Evolutionary conservation across 2,888 invertebrate genomes (phyloP), one percentile per base, ranked within the genome.

Genomic region (Lasioglossum oenotherae): DNA sequence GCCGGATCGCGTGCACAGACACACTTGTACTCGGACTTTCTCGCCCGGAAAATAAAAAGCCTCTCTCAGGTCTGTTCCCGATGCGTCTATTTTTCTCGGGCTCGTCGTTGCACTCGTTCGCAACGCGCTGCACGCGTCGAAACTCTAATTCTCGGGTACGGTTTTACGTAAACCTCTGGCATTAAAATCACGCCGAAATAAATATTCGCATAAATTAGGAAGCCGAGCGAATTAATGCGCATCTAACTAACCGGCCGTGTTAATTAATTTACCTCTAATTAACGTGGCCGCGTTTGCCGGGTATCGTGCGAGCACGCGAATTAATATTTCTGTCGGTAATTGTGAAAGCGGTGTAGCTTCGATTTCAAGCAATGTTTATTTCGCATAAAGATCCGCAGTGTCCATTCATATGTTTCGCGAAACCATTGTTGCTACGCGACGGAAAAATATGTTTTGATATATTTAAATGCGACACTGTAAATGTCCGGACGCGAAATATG

Each of bases 211-310:
- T 86, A 84, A 86, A 89, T 89, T 84, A 83, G 67, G 74, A 44
- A 12, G 35, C 49, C 35, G 71, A 35, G 57, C 19, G 19, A 80
- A 79, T 89, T 88, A 88, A 89, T 86, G 53, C 74, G 31, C 31
- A 69, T 53, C 67, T 81, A 86, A 82, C 82, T 84, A 83, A 82
- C 84, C 78, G 69, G 76, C 64, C 76, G 74, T 77, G 78, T 83
- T 87, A 89, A 89, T 89, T 89, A 88, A 85, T 89, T 81, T 79
- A 83, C 81, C 83, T 57, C 77, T 80, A 89, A 88, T 88, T 89
- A 89, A 83, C 77, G 64, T 27, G 71, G n/a, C 74, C 57, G 74
- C 78, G 46, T 73, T 82, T 76, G n/a, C 31, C 71, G 49, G 31
- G 60, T 27, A 19, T 16, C 31, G 64, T 4, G 31, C 31, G 27